Base-by-base conservation (phyloP, 2,797 vertebrate species). In the Podarcis siculus region DNA sequence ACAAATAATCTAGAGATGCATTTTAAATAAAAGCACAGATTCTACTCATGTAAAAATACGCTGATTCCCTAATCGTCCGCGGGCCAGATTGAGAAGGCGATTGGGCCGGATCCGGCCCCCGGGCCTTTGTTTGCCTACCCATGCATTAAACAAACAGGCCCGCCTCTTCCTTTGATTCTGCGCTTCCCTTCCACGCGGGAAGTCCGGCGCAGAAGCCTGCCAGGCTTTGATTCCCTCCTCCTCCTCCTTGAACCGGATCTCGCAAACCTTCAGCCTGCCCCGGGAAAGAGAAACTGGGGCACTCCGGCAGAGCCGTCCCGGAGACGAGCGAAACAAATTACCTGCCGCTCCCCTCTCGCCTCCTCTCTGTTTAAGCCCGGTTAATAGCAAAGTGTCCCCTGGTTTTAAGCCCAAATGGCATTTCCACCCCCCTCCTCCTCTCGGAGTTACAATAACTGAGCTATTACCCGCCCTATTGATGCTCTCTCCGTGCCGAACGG, bases 381-480 rank as follows among this genome's bases (percentile, higher is more conserved):
- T 95, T 96, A 96, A 95, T 95, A 96, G 93, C 93, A 85, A 73
- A 77, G 90, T 93, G 93, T 93, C 95, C 94, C 90, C 94, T 93
- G 92, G 94, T 95, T 85, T 89, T 94, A 93, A 93, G 92, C 94
- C 94, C 94, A 94, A 95, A 91, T 95, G 95, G 95, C 95, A 95
- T 94, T 95, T 94, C 49, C 49, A 55, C 49, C 49, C 49, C 49
- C 49, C 49, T 55, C 13, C 49, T 55, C 49, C 49, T 55, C 49
- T 55, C 49, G 13, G 93, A 95, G 95, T 96, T 96, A 95, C 95
- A 95, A 96, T 95, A 96, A 96, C 95, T 89, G 95, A 91, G 93
- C 95, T 95, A 96, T 96, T 96, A 95, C 95, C 95, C 88, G 95
- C 94, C 88, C 92, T 96, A 95, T 96, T 95, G 96, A 96, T 95